A percentile compares a stretch with the other conserved stretches of the same genome.
phyloP scores from a whole-genome alignment of 1,140 invertebrate species.

The Hycleus phaleratus region DNA sequence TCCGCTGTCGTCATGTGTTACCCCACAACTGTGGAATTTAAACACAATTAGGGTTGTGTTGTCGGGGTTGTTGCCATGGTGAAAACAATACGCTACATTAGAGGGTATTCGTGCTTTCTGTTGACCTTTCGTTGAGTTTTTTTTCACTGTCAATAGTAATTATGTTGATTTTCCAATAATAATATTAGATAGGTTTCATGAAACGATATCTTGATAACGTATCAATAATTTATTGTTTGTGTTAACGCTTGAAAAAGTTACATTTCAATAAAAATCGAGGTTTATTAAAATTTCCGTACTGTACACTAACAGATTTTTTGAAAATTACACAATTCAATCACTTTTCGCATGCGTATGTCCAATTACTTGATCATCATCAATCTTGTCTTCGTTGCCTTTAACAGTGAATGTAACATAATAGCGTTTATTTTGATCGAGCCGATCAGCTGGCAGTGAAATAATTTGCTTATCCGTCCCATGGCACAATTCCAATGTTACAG shows the following conservation, averaged over 20 bases:
- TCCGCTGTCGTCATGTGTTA: constrained; percentile 42
- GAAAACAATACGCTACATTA: constrained; percentile 1
- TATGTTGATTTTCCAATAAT: too few species aligned
- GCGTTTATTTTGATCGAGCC: constrained; percentile 75
- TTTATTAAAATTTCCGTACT: constrained; percentile 2
- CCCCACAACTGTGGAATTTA: too few species aligned
- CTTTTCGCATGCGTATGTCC: constrained; percentile 38
- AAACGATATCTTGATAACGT: too few species aligned
- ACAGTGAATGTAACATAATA: constrained; percentile 87
- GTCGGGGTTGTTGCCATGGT: constrained; percentile 7
- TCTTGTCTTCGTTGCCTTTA: constrained; percentile 48
- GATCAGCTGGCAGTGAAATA: constrained; percentile 76
- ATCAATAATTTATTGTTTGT: too few species aligned
- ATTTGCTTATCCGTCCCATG: constrained; percentile 74
- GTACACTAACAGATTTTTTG: not conserved
- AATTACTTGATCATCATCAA: not conserved
- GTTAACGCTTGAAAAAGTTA: too few species aligned
- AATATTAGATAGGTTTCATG: too few species aligned
- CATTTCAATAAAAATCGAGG: too few species aligned
- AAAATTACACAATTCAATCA: constrained; percentile 19
- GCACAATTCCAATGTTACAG: constrained; percentile 67
- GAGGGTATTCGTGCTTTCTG: not conserved
- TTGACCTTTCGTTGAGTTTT: too few species aligned
- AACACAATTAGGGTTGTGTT: too few species aligned
- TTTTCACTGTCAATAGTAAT: too few species aligned